Conservation (phyloP, 2,888 invertebrate species). For the Calliopum simillimum region DNA sequence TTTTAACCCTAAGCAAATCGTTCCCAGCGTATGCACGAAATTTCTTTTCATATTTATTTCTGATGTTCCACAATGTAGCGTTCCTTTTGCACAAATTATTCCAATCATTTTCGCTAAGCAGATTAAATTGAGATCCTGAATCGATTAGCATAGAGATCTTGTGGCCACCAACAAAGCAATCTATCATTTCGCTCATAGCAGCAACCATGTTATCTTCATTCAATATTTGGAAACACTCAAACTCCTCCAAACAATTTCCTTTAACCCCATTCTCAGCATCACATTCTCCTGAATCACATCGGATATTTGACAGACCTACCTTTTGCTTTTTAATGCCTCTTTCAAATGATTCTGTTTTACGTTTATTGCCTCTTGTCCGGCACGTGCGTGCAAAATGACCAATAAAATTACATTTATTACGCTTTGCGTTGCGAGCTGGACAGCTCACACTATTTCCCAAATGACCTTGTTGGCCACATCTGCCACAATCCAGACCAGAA, state of each 20-base stretch:
- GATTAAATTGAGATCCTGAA: constrained; percentile 40
- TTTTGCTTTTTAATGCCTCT: neutral
- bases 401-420: neutral
- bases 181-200: constrained; percentile 31
- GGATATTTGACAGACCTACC: neutral
- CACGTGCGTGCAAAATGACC: constrained; percentile 5
- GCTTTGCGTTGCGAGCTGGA: neutral
- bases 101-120: constrained; percentile 39
- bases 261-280: neutral
- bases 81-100: neutral
- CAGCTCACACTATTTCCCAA: neutral
- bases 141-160: constrained; percentile 36
- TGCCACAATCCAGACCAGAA: neutral
- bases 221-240: constrained; percentile 41
- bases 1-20: constrained; percentile 31
- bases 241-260: neutral
- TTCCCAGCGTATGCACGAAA: constrained; percentile 41
- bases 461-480: neutral
- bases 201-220: constrained; percentile 12
- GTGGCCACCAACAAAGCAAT: constrained; percentile 27
- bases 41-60: constrained; percentile 36
- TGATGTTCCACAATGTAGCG: constrained; percentile 32
- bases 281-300: neutral
- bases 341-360: neutral
- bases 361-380: neutral